Conservation (phyloP, 30 jellyfish, hydroid and myxozoan species). For the Mastigias papua region DNA sequence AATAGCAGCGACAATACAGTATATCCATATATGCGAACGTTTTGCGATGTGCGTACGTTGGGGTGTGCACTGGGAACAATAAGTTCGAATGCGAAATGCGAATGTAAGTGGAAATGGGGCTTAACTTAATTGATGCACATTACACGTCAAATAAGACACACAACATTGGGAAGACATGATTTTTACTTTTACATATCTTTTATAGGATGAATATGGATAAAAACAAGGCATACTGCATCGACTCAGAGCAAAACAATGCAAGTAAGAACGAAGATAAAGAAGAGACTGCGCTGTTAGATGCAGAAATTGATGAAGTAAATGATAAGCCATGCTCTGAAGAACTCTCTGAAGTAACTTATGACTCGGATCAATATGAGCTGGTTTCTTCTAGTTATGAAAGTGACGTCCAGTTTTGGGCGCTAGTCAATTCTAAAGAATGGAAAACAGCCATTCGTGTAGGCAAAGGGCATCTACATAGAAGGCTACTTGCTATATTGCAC, state of each 20-base stretch:
- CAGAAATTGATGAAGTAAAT: not conserved
- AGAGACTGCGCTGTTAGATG: too few species aligned
- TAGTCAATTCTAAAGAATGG: conserved; percentile 7
- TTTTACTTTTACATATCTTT: too few species aligned
- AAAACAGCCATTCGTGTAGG: conserved; percentile 18
- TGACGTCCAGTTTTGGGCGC: conserved; percentile 4
- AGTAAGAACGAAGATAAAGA: not conserved
- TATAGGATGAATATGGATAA: not conserved
- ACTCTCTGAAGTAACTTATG: not conserved
- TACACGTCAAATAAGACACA: not conserved
- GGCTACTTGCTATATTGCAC: not conserved
- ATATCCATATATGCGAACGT: too few species aligned
- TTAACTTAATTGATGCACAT: not conserved
- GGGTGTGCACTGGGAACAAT: too few species aligned
- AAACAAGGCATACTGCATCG: not conserved
- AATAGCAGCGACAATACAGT: too few species aligned
- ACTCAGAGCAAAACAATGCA: not conserved
- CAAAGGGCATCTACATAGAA: conserved; percentile 2
- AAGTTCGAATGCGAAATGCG: too few species aligned
- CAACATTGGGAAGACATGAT: too few species aligned
- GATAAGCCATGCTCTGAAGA: not conserved
- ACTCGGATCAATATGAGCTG: not conserved
- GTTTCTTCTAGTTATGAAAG: not conserved
- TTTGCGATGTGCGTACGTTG: too few species aligned
- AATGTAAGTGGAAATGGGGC: not conserved